Evolutionary conservation across 2,797 vertebrate genomes (phyloP), one percentile per base, ranked within the genome.

Genomic region (Melanogrammus aeglefinus): DNA sequence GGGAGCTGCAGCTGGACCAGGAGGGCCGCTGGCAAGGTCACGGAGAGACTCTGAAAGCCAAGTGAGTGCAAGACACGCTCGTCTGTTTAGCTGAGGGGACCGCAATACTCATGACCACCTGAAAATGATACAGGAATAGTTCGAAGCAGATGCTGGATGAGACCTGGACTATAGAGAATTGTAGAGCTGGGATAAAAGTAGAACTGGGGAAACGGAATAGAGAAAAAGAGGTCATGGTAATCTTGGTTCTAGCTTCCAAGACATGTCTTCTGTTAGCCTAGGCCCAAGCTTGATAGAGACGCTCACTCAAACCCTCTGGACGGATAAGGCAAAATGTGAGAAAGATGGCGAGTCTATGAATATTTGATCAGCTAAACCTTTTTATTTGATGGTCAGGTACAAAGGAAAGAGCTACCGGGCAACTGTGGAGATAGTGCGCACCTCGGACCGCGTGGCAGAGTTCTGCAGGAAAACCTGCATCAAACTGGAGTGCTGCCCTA

Each of bases 361-460:
- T 35, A 73, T 35, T 73, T 14, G 36, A 13, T 74, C 16, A 44
- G 36, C n/a, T 24, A 6, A n/a, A 39, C 73, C 16, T 39, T 44
- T 2, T 73, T 36, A 3, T 74, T 7, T 39, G 18, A n/a, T 73
- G 33, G 71, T 75, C 88, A 99, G 98, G 83, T 99, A 99, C 91
- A 99, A 99, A 91, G 98, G 98, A 79, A 99, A 99, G 91, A 99
- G 97, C 86, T 99, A 99, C 88, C 94, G 98, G 71, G 97, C 98
- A 24, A 99, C 97, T 0, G 97, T 99, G 86, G 97, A 99, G 84
- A 96, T 99, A 6, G 97, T 99, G 78, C 96, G 97, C 83, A 99
- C 97, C 0, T 96, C 97, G 63, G 97, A 99, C 83, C 94, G 95
- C 0, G 97, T 99, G 82, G 95, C 97, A 5, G 97, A 99, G 69